Percentiles rank a stretch among this genome's conserved stretches.
phyloP scores from a whole-genome alignment of 2,797 vertebrate species.

The Thripadectes ignobilis region DNA sequence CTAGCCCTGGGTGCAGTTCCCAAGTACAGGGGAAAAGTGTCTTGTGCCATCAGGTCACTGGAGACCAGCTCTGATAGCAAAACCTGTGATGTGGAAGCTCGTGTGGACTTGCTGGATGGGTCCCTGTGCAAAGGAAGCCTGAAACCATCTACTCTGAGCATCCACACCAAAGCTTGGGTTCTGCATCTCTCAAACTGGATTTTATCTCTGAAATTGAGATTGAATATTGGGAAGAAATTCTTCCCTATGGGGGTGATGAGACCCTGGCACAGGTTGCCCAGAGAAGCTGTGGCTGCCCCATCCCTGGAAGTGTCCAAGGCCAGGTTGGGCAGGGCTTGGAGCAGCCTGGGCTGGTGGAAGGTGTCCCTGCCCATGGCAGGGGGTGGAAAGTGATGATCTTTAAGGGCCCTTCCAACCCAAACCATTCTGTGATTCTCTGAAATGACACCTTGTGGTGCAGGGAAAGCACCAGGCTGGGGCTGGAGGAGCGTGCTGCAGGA shows the following conservation, averaged over 20 bases:
- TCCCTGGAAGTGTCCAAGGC: not conserved
- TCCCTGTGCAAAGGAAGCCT: not conserved
- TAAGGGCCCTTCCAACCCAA: not conserved
- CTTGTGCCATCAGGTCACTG: not conserved
- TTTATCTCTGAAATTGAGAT: not conserved
- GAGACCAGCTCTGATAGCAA: not conserved
- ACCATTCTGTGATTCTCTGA: not conserved
- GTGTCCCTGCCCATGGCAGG: not conserved
- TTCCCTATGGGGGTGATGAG: rapidly evolving
- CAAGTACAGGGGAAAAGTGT: rapidly evolving
- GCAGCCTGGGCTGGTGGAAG: rapidly evolving
- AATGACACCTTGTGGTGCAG: rapidly evolving
- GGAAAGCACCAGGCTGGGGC: not conserved
- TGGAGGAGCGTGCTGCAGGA: not conserved
- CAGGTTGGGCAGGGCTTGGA: rapidly evolving
- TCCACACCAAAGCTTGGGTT: not conserved
- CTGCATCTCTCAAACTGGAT: not conserved
- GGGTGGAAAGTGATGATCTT: not conserved
- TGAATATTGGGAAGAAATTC: not conserved
- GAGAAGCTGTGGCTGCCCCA: not conserved
- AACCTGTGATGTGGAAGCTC: not conserved
- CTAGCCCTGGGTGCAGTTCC: not conserved
- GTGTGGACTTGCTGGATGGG: rapidly evolving
- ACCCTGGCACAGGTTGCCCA: not conserved
- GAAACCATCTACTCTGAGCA: not conserved